Evolutionary conservation across 2,113 vertebrate genomes (phyloP), one percentile per base, ranked within the genome.

Genomic region (Lonchura striata): DNA sequence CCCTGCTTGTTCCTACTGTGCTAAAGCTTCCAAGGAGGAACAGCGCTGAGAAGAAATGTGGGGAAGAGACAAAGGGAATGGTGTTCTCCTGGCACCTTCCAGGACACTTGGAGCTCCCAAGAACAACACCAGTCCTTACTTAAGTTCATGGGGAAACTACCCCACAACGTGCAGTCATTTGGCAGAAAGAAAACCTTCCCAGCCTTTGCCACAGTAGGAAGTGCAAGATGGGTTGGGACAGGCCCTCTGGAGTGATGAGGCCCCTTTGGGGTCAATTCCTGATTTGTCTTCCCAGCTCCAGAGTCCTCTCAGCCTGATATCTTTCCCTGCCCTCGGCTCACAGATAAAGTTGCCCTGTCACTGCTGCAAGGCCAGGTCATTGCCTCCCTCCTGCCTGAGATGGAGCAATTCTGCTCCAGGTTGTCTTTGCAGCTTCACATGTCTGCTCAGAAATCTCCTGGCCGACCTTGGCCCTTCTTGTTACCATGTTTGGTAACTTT

Each of bases 381-480:
- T 90, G 30, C 69, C 52, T 66, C 41, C 33, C 64, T 78, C 71
- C 63, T 70, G 41, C 90, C 54, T 0, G 6, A 74, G 87, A 93
- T 15, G 27, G 42, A 80, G 76, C 60, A 50, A 33, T 82, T 86
- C 56, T 68, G 64, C 72, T 92, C 80, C 56, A 41, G 72, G 72
- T 94, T 92, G 64, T 84, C 92, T 95, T 81, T 94, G 77, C 92
- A 86, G 65, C 92, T 94, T 94, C 88, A 84, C 65, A 71, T 0
- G 2, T 94, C 83, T 54, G 78, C 81, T 92, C 57, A 35, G 77
- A 71, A 96, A 75, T 94, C 88, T 86, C 95, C 83, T 91, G 78
- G 44, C 92, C 56, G 92, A 97, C 96, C 96, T 97, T 97, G 95
- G 92, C 92, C 95, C 86, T 92, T 94, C 88, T 75, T 86, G 75